Evolutionary conservation across 2,888 invertebrate species (phyloP).

Genomic region (Tipula unca): DNA sequence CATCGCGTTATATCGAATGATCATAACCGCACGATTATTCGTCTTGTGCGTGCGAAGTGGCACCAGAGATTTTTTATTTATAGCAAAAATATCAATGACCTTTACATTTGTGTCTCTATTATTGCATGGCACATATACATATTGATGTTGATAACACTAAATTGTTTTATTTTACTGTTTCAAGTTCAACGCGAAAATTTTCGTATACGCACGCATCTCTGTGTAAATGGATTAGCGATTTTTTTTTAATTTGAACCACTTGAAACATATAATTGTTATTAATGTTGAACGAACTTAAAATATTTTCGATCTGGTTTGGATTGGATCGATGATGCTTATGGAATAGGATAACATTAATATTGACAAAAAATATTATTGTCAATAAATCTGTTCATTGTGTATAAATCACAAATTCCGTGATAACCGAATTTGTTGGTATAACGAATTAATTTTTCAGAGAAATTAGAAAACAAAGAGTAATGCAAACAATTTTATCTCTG

Average conservation of each 20-base stretch:
- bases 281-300: not conserved
- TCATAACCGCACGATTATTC: not conserved
- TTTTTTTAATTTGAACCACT: not conserved
- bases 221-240: not conserved
- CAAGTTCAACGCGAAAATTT: not conserved
- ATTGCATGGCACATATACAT: too few species aligned
- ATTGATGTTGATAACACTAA: not conserved
- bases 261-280: not conserved
- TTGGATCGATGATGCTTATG: too few species aligned
- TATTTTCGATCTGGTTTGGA: not conserved
- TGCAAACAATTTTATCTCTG: too few species aligned
- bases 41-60: not conserved
- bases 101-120: not conserved
- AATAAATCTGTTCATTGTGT: too few species aligned
- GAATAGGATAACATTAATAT: too few species aligned
- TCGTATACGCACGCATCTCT: too few species aligned
- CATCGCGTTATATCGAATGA: not conserved
- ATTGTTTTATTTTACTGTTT: not conserved
- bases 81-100: not conserved
- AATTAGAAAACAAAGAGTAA: too few species aligned
- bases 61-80: not conserved
- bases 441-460: too few species aligned
- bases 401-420: too few species aligned
- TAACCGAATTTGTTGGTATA: too few species aligned
- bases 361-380: too few species aligned